phyloP scores from a whole-genome alignment of 2,888 invertebrate genomes.

The Watsonalla cultraria region DNA sequence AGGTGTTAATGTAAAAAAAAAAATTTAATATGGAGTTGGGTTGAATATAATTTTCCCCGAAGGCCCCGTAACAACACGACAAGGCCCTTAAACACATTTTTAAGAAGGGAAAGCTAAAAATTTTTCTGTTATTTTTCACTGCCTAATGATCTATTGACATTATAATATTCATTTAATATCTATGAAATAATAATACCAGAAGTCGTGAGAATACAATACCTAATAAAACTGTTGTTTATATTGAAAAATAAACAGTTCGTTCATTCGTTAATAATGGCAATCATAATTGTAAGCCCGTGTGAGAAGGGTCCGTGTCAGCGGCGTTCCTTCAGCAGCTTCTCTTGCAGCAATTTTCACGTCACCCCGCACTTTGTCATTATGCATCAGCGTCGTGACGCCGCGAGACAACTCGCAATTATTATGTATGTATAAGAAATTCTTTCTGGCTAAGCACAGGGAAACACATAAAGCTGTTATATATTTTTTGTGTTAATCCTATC shows the following conservation, averaged over 20 bases:
- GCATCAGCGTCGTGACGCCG: slow-evolving; percentile 77
- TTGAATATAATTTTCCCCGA: too few species aligned
- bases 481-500: slow-evolving; percentile 1
- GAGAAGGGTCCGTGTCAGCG: slow-evolving; percentile 11
- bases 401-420: slow-evolving; percentile 77
- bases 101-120: too few species aligned
- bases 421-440: slow-evolving; percentile 77
- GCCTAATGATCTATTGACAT: too few species aligned
- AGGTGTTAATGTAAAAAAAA: too few species aligned
- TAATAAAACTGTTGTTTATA: neutral
- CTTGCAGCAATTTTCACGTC: slow-evolving; percentile 75
- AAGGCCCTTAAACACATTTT: too few species aligned
- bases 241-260: slow-evolving; percentile 1
- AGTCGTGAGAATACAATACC: neutral
- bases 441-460: slow-evolving; percentile 55
- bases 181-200: too few species aligned
- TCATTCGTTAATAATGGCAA: slow-evolving; percentile 27
- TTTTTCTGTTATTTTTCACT: too few species aligned
- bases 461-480: slow-evolving; percentile 33
- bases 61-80: too few species aligned
- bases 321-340: slow-evolving; percentile 26
- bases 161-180: too few species aligned
- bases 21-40: too few species aligned
- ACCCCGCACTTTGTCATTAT: slow-evolving; percentile 77
- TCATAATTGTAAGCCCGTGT: slow-evolving; percentile 29